These are phyloP conservation scores for Zonitis immaculata DNA, from an alignment of 2,888 invertebrate species.

Conservation along the genomic window DNA sequence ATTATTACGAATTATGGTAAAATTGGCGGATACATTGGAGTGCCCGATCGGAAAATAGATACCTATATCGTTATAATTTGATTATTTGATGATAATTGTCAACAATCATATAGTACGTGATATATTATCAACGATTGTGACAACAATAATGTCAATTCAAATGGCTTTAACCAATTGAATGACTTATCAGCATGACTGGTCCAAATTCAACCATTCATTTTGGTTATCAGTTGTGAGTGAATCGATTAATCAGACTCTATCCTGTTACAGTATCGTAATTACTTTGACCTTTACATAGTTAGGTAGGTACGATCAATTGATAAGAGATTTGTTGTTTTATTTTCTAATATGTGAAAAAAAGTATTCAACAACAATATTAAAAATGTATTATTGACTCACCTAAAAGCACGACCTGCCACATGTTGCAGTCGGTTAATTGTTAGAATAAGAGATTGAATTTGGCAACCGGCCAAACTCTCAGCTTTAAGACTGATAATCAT, in stretches of 20 bases:
- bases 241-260: conserved; percentile 12
- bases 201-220: conserved; percentile 6
- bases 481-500: conserved; percentile 75
- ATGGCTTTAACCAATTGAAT: neutral
- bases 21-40: too few relatives aligned
- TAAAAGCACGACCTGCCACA: conserved; percentile 74
- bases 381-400: conserved; percentile 55
- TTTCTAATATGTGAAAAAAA: too few relatives aligned
- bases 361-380: conserved; percentile 18
- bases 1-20: too few relatives aligned
- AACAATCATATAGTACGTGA: too few relatives aligned
- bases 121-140: neutral
- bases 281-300: conserved; percentile 12
- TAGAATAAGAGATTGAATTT: conserved; percentile 74
- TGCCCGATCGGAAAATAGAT: too few relatives aligned
- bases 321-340: too few relatives aligned
- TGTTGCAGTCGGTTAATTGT: conserved; percentile 78
- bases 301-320: conserved; percentile 6
- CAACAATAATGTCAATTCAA: neutral
- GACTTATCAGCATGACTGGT: neutral
- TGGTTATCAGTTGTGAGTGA: conserved; percentile 7
- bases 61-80: too few relatives aligned
- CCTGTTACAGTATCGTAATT: conserved; percentile 16
- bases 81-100: too few relatives aligned
- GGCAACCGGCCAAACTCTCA: conserved; percentile 70